Base-by-base conservation (phyloP, 2,113 vertebrate species). In the Zapus hudsonius region DNA sequence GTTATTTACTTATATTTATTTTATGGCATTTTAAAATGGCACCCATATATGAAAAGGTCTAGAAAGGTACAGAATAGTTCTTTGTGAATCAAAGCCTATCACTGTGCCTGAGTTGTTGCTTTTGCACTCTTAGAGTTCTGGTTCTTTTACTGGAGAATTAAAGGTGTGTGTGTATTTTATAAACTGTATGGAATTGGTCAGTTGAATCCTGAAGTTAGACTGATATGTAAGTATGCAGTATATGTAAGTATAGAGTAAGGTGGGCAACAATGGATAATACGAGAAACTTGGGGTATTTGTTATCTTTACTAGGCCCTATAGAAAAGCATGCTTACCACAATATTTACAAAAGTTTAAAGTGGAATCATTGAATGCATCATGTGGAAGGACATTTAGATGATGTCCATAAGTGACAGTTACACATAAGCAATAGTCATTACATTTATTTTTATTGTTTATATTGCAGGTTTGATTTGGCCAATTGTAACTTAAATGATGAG, bases 401-500 rank as follows among this genome's bases (percentile, higher is more conserved):
- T 90, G 59, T 36, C 5, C 7, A 36, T 89, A 78, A 93, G 81
- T 61, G 74, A 82, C 74, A 70, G 67, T 82, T 52, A 81, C 55
- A 69, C 5, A 38, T 4, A 59, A 93, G 84, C 12, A 89, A 40
- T 7, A 2, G 15, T 29, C 12, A 44, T 63, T 76, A 69, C 69
- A 12, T 61, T 83, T 84, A n/a, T n/a, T 83, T 73, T 23, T 52
- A 36, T 94, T 11, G 22, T 96, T 95, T 90, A 15, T 0, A 79
- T 95, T 98, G 89, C 79, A 99, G 99, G 16, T 99, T 99, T 13
- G 99, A 99, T 98, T 98, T 99, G 97, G 99, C 98, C 29, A 99
- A 99, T 95, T 99, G 99, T 96, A 99, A 99, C 94, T 83, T 99
- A 95, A 99, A 99, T 38, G 99, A 99, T 12, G 99, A 99, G 63